A percentile compares a stretch with the other conserved stretches of the same genome.
Conservation (phyloP, 1,140 invertebrate genomes). For the Halictus rubicundus region DNA sequence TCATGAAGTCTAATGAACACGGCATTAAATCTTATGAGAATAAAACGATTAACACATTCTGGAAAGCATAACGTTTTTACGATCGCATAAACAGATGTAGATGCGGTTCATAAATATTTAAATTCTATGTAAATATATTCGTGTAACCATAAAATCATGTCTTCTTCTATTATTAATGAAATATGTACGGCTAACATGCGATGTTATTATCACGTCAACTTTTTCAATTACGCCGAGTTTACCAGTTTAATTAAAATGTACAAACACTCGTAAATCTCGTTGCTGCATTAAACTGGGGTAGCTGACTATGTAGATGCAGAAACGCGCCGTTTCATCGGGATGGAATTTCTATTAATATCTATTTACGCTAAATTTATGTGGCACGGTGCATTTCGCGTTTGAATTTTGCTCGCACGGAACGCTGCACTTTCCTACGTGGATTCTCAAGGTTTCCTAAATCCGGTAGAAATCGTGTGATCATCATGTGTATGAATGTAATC, state of each 20-base stretch:
- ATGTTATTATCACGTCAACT: background rate
- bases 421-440: background rate
- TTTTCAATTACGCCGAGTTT: background rate
- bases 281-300: background rate
- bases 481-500: too few species aligned
- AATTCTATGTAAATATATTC: background rate
- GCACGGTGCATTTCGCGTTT: background rate
- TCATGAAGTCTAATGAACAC: too few species aligned
- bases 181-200: background rate
- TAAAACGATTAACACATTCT: too few species aligned
- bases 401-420: background rate
- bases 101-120: background rate
- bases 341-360: constrained; percentile 5
- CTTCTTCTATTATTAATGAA: background rate
- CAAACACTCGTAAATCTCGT: background rate
- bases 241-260: background rate
- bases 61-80: too few species aligned
- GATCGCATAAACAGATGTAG: too few species aligned
- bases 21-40: too few species aligned
- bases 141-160: background rate
- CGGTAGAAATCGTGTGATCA: too few species aligned
- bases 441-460: background rate
- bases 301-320: background rate
- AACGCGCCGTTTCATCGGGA: background rate
- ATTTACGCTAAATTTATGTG: constrained; percentile 4